Conservation (phyloP, 2,797 vertebrate species). For the Varecia variegata region DNA sequence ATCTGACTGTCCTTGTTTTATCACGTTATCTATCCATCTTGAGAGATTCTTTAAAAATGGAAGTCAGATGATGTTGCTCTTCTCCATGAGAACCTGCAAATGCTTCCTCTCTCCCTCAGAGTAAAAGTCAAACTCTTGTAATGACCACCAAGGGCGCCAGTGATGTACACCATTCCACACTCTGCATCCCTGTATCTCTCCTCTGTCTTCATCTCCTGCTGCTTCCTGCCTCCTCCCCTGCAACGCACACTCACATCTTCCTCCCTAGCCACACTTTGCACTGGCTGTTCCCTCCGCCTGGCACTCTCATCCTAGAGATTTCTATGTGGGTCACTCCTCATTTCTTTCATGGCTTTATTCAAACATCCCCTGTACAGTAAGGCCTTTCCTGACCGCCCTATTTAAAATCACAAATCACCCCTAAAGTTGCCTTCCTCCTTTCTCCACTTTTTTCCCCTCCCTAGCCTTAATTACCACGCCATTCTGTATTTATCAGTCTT, state of each 20-base stretch:
- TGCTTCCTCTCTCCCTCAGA: not conserved
- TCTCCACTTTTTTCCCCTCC: not conserved
- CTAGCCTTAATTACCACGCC: not conserved
- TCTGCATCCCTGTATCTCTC: not conserved
- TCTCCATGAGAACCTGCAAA: not conserved
- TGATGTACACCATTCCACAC: not conserved
- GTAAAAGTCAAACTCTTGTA: not conserved
- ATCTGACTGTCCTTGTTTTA: not conserved
- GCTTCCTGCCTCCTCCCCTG: not conserved
- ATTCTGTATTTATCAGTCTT: not conserved
- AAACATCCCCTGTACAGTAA: not conserved
- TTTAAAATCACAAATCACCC: not conserved
- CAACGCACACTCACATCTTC: not conserved
- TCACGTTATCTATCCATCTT: not conserved
- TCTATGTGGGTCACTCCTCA: not conserved
- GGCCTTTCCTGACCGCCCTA: not conserved
- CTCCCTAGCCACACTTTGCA: not conserved
- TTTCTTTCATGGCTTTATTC: not conserved
- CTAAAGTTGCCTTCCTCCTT: not conserved
- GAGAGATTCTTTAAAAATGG: not conserved
- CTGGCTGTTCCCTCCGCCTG: not conserved
- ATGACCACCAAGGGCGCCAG: not conserved
- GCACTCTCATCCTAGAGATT: not conserved
- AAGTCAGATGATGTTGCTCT: not conserved
- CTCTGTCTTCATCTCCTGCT: not conserved